phyloP scores from a whole-genome alignment of 2,797 vertebrate species.

The Muscicapa striata region DNA sequence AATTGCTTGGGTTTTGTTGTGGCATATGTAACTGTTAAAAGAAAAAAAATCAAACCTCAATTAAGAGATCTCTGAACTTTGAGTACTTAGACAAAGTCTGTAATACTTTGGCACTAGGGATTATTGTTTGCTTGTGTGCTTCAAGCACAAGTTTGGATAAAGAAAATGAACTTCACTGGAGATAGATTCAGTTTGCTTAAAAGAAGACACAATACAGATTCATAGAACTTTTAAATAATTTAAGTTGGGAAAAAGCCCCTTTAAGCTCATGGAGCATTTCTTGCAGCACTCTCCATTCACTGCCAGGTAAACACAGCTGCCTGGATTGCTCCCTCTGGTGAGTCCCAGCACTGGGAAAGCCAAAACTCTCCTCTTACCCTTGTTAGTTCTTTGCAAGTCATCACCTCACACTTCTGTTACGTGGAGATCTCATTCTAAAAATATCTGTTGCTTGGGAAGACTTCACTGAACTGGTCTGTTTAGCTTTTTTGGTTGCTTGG shows the following conservation, averaged over 20 bases:
- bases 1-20: not conserved
- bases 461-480: not conserved
- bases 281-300: not conserved
- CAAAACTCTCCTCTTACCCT: not conserved
- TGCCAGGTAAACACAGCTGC: not conserved
- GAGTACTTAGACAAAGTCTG: slow-evolving; percentile 23
- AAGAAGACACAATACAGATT: not conserved
- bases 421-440: not conserved
- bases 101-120: not conserved
- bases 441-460: not conserved
- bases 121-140: slow-evolving; percentile 22
- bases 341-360: not conserved
- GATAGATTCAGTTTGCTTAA: not conserved
- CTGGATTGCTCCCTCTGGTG: slow-evolving; percentile 9
- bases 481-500: not conserved
- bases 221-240: not conserved
- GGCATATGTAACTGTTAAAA: not conserved
- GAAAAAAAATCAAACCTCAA: not conserved
- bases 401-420: not conserved
- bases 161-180: not conserved
- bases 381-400: not conserved
- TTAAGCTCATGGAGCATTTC: not conserved
- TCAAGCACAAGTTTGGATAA: not conserved
- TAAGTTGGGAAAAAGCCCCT: not conserved
- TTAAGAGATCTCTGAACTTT: not conserved